A percentile compares a stretch with the other conserved stretches of the same genome.
Evolutionary conservation across 2,113 vertebrate genomes (phyloP).

Genomic region (Protobothrops flavoviridis): DNA sequence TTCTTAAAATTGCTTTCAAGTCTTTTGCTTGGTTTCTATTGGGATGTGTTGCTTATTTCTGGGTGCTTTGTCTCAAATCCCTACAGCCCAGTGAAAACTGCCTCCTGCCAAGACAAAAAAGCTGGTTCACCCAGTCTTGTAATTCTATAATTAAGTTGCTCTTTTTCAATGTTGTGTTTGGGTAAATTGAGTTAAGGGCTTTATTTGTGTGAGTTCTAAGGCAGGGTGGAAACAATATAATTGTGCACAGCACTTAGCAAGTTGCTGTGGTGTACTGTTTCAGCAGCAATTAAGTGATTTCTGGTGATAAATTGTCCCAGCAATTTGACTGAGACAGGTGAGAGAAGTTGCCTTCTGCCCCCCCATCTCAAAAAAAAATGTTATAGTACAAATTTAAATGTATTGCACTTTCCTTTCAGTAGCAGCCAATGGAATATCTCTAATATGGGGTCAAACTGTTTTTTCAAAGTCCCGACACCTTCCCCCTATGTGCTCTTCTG

Average conservation of each 20-base stretch:
- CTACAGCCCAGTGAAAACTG: neutral
- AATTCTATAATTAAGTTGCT: conserved; percentile 26
- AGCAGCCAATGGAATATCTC: too few relatives aligned
- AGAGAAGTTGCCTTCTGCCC: too few relatives aligned
- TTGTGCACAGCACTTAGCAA: neutral
- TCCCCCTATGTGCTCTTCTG: neutral
- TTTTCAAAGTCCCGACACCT: neutral
- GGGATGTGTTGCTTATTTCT: neutral
- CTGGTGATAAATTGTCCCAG: neutral
- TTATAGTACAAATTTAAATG: too few relatives aligned
- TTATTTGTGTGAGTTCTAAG: neutral
- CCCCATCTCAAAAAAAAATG: too few relatives aligned
- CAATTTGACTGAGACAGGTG: neutral
- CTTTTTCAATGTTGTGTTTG: neutral
- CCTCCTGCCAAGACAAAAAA: neutral
- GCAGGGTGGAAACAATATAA: conserved; percentile 22
- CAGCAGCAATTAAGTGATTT: neutral
- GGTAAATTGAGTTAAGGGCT: conserved; percentile 22
- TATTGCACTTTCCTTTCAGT: too few relatives aligned
- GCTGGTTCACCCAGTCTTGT: conserved; percentile 18
- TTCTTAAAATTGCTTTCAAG: conserved; percentile 7
- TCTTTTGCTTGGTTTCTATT: rapidly evolving
- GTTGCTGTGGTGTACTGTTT: neutral
- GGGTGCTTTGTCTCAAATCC: neutral
- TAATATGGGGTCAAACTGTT: neutral